Conservation (phyloP, 2,797 vertebrate species). For the Sebastes reedi region DNA sequence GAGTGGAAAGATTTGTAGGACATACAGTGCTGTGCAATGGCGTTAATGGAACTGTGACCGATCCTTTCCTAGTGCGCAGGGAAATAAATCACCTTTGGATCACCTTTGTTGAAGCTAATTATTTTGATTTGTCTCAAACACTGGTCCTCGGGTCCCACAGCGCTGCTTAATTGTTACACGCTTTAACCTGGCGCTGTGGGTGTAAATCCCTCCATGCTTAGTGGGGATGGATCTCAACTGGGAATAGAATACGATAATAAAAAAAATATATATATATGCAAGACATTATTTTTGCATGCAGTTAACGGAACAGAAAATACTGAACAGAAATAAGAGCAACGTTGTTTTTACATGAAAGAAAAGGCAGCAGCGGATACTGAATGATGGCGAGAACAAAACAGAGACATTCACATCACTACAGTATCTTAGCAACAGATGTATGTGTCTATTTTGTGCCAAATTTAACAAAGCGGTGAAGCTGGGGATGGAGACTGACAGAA, state of each 20-base stretch:
- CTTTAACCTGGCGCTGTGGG: not conserved
- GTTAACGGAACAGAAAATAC: not conserved
- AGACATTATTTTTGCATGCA: not conserved
- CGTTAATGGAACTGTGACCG: not conserved
- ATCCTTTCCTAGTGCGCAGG: not conserved
- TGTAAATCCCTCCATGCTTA: not conserved
- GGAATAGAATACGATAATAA: not conserved
- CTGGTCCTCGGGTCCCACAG: not conserved
- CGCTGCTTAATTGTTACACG: not conserved
- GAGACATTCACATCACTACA: conserved; percentile 49
- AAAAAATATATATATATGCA: not conserved
- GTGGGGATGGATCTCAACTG: not conserved
- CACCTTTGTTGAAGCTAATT: not conserved
- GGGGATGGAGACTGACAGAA: conserved; percentile 35
- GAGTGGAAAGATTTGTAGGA: not conserved
- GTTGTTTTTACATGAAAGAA: not conserved
- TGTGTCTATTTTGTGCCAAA: conserved; percentile 58
- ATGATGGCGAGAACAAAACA: conserved; percentile 49
- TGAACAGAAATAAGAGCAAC: conserved; percentile 1
- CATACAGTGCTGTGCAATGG: not conserved
- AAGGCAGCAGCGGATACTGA: conserved; percentile 31
- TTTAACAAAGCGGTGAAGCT: conserved; percentile 35
- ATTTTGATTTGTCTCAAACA: not conserved
- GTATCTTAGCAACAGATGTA: conserved; percentile 80
- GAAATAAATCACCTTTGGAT: not conserved